Conservation (phyloP, 1,140 invertebrate species). For the Camponotus floridanus region DNA sequence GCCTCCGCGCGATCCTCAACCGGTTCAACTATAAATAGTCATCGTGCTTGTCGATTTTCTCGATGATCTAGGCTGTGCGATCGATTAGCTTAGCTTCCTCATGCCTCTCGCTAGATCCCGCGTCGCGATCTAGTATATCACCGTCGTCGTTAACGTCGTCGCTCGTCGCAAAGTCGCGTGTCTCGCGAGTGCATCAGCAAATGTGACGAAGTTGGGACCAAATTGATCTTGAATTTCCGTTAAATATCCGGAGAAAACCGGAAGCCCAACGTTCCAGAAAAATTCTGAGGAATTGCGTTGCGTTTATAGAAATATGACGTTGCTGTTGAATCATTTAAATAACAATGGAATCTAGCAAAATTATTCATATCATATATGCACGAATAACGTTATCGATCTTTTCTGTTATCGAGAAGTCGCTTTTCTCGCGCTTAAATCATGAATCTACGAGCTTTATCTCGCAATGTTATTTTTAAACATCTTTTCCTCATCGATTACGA, state of each 20-base stretch:
- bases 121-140: not conserved
- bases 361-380: not conserved
- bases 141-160: not conserved
- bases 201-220: not conserved
- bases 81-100: not conserved
- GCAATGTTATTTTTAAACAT: no score
- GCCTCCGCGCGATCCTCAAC: conserved; percentile 26
- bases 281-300: not conserved
- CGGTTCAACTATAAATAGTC: conserved; percentile 53
- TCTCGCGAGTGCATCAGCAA: conserved; percentile 32
- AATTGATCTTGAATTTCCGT: conserved; percentile 41
- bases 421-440: not conserved
- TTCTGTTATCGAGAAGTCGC: not conserved
- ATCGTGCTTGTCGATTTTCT: conserved; percentile 53
- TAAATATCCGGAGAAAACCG: conserved; percentile 12
- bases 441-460: not conserved
- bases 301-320: not conserved
- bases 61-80: not conserved
- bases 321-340: not conserved
- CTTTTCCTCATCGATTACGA: not conserved
- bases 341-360: not conserved
- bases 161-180: conserved; percentile 12
- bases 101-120: not conserved
- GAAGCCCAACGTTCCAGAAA: not conserved
- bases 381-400: conserved; percentile 8